Conservation (phyloP, 1,140 invertebrate species). For the Calephelis nemesis region DNA sequence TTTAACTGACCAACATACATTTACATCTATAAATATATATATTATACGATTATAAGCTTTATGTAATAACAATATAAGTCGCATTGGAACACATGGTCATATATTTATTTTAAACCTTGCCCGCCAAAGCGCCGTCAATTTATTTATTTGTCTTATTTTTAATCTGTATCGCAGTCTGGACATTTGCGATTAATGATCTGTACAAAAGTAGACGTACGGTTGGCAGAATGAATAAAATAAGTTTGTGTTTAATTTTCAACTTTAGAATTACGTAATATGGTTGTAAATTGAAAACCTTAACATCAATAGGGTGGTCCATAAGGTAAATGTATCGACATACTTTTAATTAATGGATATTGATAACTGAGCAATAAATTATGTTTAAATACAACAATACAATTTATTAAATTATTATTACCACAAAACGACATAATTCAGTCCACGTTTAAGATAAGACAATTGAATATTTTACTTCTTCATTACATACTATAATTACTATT, state of each 20-base stretch:
- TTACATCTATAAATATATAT: conserved; percentile 54
- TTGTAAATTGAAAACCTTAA: background rate
- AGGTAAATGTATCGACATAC: conserved; percentile 15
- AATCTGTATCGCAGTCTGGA: conserved; percentile 58
- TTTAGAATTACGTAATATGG: conserved; percentile 2
- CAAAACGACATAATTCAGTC: too few species aligned
- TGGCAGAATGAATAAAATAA: conserved; percentile 12
- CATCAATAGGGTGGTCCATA: conserved; percentile 43
- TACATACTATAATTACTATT: too few species aligned
- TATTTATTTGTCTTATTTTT: conserved; percentile 64
- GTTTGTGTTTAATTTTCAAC: conserved; percentile 35
- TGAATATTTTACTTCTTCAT: too few species aligned
- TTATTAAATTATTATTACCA: background rate
- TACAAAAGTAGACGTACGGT: conserved; percentile 40
- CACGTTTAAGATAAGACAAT: too few species aligned
- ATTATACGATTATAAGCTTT: conserved; percentile 54
- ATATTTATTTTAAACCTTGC: conserved; percentile 41
- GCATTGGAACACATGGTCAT: conserved; percentile 25
- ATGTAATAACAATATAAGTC: conserved; percentile 34
- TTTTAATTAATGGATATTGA: background rate
- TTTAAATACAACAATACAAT: conserved; percentile 1
- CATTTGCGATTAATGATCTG: conserved; percentile 57
- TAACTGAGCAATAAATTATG: background rate
- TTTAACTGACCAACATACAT: conserved; percentile 56
- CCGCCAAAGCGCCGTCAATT: conserved; percentile 58